Evolutionary conservation across 1,140 invertebrate genomes (phyloP), one percentile per base, ranked within the genome.

Genomic region (Drosophila ohnishii): DNA sequence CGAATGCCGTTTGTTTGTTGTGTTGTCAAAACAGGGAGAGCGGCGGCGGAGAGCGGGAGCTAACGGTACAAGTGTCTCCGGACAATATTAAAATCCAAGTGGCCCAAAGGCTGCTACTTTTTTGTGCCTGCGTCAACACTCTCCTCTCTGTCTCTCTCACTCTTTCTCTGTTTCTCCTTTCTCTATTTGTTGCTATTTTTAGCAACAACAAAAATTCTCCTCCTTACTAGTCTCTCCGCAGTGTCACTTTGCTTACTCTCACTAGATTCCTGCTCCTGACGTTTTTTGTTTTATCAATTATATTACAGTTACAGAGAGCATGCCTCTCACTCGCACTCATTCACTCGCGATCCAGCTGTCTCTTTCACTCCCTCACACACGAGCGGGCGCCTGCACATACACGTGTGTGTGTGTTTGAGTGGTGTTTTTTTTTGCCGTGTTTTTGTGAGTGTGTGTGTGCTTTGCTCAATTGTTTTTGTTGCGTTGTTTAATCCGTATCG

Each of bases 131-230:
- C 69, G 69, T 72, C 69, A 72, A 50, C 61, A 63, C 34, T 64
- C 51, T 55, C 50, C 50, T 53, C 19, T 40, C 7, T 32, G 25
- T 28, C 30, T 40, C 7, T 32, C 28, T 28, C 30, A 16, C 7
- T 32, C 28, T 13, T n/a, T 59, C 30, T 55, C 47, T 44, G 22
- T 39, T 22, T 16, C n/a, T 40, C 35, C 35, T 30, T 62, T 37
- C 51, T 81, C 62, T 75, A 78, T 84, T 84, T 85, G 47, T 85
- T 85, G 73, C 81, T 83, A 83, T 83, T 83, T 84, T 65, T 84
- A 84, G 81, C 75, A 67, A 61, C 80, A 83, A 83, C 58, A 74
- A 74, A 74, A 79, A 32, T 60, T 34, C 55, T 59, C 35, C 57
- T 60, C 56, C 55, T 78, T 66, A 40, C 42, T 25, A 5, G 37